A percentile compares a stretch with the other conserved stretches of the same genome.
Evolutionary conservation across 2,888 invertebrate species (phyloP).

Genomic region (Epicampocera succincta): DNA sequence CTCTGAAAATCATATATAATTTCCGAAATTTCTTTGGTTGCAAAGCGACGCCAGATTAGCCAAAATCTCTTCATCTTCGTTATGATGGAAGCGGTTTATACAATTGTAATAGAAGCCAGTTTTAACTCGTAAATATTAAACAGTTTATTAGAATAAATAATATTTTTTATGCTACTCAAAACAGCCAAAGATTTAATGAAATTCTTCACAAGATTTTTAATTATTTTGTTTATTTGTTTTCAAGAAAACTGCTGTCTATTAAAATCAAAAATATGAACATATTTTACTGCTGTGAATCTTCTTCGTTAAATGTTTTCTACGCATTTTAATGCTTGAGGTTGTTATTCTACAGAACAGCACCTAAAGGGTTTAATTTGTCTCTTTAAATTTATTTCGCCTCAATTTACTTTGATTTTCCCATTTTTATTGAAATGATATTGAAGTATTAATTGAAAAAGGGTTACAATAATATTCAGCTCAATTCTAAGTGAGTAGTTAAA

Average conservation of each 20-base stretch:
- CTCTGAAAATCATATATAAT: too few relatives aligned
- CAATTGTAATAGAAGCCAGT: too few relatives aligned
- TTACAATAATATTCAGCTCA: background rate
- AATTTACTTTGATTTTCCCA: background rate
- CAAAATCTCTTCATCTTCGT: too few relatives aligned
- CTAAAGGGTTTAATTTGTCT: too few relatives aligned
- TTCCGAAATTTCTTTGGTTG: too few relatives aligned
- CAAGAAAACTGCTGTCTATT: background rate
- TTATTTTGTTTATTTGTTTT: constrained; percentile 16
- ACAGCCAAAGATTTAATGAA: background rate
- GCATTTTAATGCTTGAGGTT: background rate
- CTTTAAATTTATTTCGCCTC: too few relatives aligned
- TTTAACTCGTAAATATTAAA: too few relatives aligned
- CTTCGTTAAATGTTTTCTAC: background rate
- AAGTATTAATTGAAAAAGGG: constrained; percentile 39
- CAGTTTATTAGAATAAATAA: too few relatives aligned
- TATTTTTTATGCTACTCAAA: too few relatives aligned
- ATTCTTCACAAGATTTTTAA: background rate
- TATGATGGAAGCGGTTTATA: too few relatives aligned
- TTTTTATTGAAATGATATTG: constrained; percentile 7
- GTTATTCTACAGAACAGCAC: too few relatives aligned
- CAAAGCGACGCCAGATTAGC: too few relatives aligned
- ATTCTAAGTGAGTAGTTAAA: constrained; percentile 26
- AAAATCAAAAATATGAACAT: background rate
- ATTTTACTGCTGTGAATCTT: background rate